Evolutionary conservation across 2,113 vertebrate genomes (phyloP).

Genomic region (Poeciliopsis occidentalis): DNA sequence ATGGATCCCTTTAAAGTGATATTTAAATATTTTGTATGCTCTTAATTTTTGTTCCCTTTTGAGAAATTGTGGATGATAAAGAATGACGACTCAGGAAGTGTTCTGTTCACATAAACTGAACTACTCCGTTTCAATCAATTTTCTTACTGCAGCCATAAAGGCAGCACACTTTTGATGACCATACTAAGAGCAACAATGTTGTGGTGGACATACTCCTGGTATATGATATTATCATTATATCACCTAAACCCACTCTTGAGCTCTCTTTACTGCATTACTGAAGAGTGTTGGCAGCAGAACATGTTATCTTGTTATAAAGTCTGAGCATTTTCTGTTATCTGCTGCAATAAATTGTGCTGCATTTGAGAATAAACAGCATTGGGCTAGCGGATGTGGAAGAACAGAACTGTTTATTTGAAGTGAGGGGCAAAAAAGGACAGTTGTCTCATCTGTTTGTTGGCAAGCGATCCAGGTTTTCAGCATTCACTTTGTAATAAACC

Average conservation of each 20-base stretch:
- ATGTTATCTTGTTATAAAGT: conserved; percentile 12
- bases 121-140: background rate
- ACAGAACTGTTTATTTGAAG: conserved; percentile 23
- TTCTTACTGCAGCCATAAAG: background rate
- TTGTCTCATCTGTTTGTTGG: conserved; percentile 17
- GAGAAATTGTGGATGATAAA: background rate
- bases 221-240: too few species aligned
- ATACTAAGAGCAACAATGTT: too few species aligned
- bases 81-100: background rate
- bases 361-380: conserved; percentile 27
- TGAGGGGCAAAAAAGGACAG: background rate
- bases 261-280: conserved; percentile 9
- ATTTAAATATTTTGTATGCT: too few species aligned
- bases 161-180: background rate
- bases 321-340: conserved; percentile 16
- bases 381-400: conserved; percentile 2
- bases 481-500: conserved; percentile 4
- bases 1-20: too few species aligned
- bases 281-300: background rate
- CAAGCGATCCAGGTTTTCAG: conserved; percentile 25
- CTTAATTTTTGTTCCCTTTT: too few species aligned
- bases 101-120: background rate
- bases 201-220: too few species aligned
- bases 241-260: too few species aligned
- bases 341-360: background rate